A percentile compares a stretch with the other conserved stretches of the same genome.
Conservation (phyloP, 2,113 vertebrate genomes). For the Thamnophis sirtalis region DNA sequence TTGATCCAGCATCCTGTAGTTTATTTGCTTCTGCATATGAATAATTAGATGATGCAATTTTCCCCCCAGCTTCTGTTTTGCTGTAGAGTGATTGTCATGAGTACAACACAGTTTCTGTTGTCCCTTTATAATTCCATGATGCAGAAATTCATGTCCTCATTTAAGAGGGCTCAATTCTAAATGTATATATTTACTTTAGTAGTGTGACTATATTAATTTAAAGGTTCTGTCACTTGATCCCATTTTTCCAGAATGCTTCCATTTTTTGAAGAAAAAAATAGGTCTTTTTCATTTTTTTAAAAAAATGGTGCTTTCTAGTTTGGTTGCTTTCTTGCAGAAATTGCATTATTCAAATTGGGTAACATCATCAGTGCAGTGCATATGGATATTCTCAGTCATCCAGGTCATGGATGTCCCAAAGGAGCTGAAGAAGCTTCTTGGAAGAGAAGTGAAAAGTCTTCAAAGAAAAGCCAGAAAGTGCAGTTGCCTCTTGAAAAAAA, state of each 20-base stretch:
- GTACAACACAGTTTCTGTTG: background rate
- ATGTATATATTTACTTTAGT: background rate
- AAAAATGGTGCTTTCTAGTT: background rate
- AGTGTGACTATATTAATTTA: background rate
- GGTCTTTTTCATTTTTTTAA: background rate
- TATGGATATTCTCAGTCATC: too few relatives aligned
- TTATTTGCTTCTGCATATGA: background rate
- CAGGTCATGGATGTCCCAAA: too few relatives aligned
- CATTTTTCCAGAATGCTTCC: background rate
- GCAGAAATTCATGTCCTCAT: background rate
- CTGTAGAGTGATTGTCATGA: background rate
- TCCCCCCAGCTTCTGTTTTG: background rate
- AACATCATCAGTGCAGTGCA: too few relatives aligned
- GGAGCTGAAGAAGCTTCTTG: too few relatives aligned
- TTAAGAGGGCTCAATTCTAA: background rate
- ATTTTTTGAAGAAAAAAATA: too few relatives aligned
- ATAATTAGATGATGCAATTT: background rate
- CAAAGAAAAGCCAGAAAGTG: too few relatives aligned
- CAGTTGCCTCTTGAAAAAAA: too few relatives aligned
- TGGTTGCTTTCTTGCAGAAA: too few relatives aligned
- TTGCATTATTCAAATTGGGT: too few relatives aligned
- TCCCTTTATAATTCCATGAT: background rate
- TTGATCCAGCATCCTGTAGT: background rate
- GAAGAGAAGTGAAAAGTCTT: too few relatives aligned
- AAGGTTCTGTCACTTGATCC: background rate